phyloP scores from a whole-genome alignment of 2,113 vertebrate species.

The Rynchops niger region DNA sequence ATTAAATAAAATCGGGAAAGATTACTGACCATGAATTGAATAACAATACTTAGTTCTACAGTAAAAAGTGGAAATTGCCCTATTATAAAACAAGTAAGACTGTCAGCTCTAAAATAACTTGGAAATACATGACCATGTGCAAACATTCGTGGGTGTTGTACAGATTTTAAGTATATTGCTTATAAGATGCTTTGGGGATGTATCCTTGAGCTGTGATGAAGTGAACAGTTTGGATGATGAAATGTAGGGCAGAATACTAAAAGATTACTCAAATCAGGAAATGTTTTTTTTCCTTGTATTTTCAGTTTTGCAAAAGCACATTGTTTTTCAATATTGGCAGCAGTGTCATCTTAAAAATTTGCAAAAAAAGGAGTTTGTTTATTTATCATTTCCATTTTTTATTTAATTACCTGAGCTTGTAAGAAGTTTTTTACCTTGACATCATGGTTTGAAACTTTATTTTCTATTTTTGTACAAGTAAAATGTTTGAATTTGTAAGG shows the following conservation, averaged over 20 bases:
- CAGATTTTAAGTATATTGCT: neutral
- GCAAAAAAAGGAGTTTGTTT: neutral
- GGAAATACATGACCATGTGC: neutral
- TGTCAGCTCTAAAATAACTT: neutral
- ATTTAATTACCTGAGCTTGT: neutral
- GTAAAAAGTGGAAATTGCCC: neutral
- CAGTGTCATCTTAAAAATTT: neutral
- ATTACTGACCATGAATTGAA: neutral
- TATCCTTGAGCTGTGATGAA: neutral
- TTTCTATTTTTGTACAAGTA: neutral
- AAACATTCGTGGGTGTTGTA: neutral
- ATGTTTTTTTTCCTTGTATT: neutral
- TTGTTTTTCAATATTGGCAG: neutral
- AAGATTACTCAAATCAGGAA: neutral
- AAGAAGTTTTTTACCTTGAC: neutral
- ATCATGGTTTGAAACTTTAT: neutral
- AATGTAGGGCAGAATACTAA: neutral
- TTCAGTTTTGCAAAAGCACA: neutral
- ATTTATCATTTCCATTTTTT: neutral
- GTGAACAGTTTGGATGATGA: neutral
- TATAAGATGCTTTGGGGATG: neutral
- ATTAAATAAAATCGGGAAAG: neutral
- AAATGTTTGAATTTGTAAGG: neutral
- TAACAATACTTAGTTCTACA: neutral
- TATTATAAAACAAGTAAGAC: neutral